Evolutionary conservation across 2,113 vertebrate species (phyloP).

Genomic region (Coreoperca whiteheadi): DNA sequence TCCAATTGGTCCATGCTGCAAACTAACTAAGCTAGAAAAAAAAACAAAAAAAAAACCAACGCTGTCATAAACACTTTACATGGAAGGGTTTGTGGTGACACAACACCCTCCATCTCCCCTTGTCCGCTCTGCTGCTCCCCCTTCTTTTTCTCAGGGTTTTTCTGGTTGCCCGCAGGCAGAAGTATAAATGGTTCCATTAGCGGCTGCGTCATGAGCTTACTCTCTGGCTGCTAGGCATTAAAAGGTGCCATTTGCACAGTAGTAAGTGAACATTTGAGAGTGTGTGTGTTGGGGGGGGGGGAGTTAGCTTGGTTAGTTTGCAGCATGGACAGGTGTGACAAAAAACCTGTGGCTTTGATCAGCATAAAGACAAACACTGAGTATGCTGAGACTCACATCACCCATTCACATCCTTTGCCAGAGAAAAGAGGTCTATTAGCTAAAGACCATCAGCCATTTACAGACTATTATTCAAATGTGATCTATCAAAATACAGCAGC

Average conservation of each 20-base stretch:
- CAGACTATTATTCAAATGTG: not conserved
- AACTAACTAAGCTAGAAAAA: constrained; percentile 2
- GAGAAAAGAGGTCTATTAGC: not conserved
- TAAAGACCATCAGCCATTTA: not conserved
- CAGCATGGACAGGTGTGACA: too few species aligned
- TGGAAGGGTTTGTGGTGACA: not conserved
- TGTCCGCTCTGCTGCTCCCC: not conserved
- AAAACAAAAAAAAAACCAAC: too few species aligned
- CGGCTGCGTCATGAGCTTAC: constrained; percentile 40
- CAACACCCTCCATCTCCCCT: not conserved
- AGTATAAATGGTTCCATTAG: constrained; percentile 58
- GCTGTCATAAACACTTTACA: not conserved
- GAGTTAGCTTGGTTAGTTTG: too few species aligned
- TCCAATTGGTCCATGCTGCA: not conserved
- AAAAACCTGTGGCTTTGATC: not conserved
- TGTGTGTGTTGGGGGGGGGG: not conserved
- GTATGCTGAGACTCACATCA: too few species aligned
- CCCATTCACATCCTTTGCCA: not conserved
- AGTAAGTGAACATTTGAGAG: constrained; percentile 3
- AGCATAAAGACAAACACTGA: not conserved
- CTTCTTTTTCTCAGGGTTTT: constrained; percentile 15
- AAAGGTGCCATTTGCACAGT: constrained; percentile 42
- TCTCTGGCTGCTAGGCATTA: constrained; percentile 18
- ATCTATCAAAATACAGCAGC: not conserved
- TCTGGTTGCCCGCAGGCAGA: constrained; percentile 25